Percentiles rank a stretch among this genome's conserved stretches.
Conservation (phyloP, 1,140 invertebrate species). For the Babylonia areolata region DNA sequence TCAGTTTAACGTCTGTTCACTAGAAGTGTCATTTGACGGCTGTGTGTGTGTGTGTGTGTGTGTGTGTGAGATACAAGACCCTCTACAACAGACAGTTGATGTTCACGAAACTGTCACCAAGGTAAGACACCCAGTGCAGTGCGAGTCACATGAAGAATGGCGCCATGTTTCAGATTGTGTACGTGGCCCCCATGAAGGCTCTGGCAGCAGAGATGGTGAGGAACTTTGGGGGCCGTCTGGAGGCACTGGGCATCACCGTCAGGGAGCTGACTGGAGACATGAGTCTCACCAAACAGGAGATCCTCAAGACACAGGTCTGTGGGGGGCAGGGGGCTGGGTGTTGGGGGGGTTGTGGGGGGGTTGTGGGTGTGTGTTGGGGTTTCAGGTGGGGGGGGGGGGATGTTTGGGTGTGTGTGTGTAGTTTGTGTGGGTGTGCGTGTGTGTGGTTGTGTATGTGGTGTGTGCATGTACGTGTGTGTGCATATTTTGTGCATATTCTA, state of each 20-base stretch:
- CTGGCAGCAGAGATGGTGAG: constrained; percentile 98
- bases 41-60: too few species aligned
- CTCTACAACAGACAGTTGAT: too few species aligned
- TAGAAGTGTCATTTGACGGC: too few species aligned
- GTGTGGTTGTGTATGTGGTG: too few species aligned
- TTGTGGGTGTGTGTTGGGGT: too few species aligned
- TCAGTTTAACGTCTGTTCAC: too few species aligned
- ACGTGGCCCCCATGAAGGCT: constrained; percentile 99
- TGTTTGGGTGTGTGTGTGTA: too few species aligned
- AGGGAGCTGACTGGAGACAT: constrained; percentile 98
- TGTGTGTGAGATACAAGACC: too few species aligned
- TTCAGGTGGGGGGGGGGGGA: too few species aligned
- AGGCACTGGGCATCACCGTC: constrained; percentile 87
- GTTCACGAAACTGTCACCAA: neutral
- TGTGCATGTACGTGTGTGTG: neutral
- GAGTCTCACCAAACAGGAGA: constrained; percentile 96
- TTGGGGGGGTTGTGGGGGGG: too few species aligned
- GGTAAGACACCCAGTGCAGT: neutral
- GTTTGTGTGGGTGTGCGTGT: too few species aligned
- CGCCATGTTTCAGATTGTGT: constrained; percentile 88
- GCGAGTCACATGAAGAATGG: neutral
- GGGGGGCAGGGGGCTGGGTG: too few species aligned
- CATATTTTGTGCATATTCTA: neutral
- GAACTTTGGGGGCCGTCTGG: constrained; percentile 91
- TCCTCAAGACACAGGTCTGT: constrained; percentile 90